These are phyloP conservation scores for Oxyruncus cristatus DNA, from an alignment of 2,113 vertebrate species.

Conservation along the genomic window DNA sequence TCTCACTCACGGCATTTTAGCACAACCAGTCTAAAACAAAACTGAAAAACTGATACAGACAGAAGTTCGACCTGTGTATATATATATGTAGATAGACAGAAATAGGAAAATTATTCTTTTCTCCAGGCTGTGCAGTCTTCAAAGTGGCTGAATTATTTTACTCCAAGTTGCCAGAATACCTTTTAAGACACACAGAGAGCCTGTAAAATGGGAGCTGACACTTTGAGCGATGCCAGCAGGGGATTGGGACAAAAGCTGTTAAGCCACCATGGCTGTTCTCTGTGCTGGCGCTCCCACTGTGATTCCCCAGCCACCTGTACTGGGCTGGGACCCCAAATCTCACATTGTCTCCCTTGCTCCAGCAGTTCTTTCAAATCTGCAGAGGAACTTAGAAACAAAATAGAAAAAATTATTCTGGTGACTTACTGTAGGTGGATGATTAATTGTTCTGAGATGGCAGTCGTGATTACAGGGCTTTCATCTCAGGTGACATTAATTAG, in stretches of 20 bases:
- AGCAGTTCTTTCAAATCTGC: background rate
- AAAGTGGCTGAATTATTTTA: background rate
- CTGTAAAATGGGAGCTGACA: background rate
- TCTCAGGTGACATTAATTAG: background rate
- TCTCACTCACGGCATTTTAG: background rate
- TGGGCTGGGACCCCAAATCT: background rate
- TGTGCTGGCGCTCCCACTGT: background rate
- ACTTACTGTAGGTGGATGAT: conserved; percentile 2
- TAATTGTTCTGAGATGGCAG: conserved; percentile 18
- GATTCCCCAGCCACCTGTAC: background rate
- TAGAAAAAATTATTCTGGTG: background rate
- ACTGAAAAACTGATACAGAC: accelerated
- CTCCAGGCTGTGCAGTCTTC: background rate
- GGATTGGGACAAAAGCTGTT: background rate
- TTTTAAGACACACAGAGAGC: background rate
- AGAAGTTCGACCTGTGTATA: background rate
- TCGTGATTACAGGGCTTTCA: background rate
- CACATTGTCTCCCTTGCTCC: background rate
- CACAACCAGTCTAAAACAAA: background rate
- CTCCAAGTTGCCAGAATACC: background rate
- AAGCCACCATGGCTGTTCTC: background rate
- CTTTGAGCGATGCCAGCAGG: background rate
- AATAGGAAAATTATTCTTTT: background rate
- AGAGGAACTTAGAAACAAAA: background rate
- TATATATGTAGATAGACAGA: no score